Base-by-base conservation (phyloP, 2,113 vertebrate species). In the Colossoma macropomum region DNA sequence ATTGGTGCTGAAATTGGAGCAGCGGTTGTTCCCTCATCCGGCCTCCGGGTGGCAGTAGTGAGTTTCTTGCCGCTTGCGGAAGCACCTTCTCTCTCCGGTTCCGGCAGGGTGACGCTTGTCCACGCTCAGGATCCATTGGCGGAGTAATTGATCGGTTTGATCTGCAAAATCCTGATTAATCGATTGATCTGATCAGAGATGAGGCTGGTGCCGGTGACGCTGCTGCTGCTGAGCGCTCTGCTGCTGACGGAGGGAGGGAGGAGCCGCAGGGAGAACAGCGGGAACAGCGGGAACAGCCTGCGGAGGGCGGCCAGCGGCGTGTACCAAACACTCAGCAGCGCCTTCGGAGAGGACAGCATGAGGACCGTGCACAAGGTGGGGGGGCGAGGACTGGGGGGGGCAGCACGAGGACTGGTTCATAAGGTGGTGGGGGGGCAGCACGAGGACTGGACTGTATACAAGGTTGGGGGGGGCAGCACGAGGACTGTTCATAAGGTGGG, bases 341-440 rank as follows among this genome's bases (percentile, higher is more conserved):
- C 97, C 0, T 95, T 96, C 86, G 97, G 97, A 48, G 97, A 98
- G 92, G 97, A 98, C 76, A 98, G 96, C 91, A 96, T 97, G 82
- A 90, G 95, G 87, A 93, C 94, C 12, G 78, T 96, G 15, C 96
- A 96, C 89, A 98, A 97, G 96, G 97, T 98, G 79, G 89, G 50
- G 48, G 50, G 50, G 91, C 86, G 15, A 21, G 27, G 19, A 45
- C 66, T 0, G 17, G 41, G 41, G 41, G 41, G 41, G 10, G 10
- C 10, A 45, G 41, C 41, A 45, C 10, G 41, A 45, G n/a, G n/a
- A n/a, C n/a, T n/a, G 10, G 41, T 45, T 10, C 41, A 45, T 10
- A 45, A 6, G 41, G 41, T 45, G 41, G 41, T 4, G 41, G 41
- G 41, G 41, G 41, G 4, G 41, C 41, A 45, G 41, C 41, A 45